Evolutionary conservation across 2,113 vertebrate genomes (phyloP).

Genomic region (Ariopsis seemanni): DNA sequence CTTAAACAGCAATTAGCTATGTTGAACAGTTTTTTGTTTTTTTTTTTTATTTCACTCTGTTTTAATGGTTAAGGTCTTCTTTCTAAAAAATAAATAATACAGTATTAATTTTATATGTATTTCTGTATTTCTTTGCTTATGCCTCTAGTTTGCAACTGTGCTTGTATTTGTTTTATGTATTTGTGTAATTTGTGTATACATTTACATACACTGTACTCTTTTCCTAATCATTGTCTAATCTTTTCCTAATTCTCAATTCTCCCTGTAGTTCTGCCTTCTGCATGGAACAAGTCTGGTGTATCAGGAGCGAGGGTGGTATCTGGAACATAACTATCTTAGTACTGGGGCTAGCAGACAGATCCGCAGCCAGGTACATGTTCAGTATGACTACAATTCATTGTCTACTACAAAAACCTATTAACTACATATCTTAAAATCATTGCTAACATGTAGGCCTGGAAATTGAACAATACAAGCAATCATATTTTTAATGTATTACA

Average conservation of each 20-base stretch:
- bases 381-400: background rate
- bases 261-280: slow-evolving; percentile 66
- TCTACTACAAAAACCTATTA: background rate
- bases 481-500: background rate
- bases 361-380: slow-evolving; percentile 61
- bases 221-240: too few species aligned
- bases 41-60: background rate
- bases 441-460: background rate
- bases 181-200: background rate
- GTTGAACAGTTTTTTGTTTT: background rate
- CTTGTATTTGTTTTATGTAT: background rate
- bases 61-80: background rate
- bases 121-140: background rate
- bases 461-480: background rate
- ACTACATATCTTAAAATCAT: background rate
- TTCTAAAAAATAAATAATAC: background rate
- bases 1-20: background rate
- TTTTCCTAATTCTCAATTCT: too few species aligned
- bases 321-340: slow-evolving; percentile 67
- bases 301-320: slow-evolving; percentile 68
- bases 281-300: slow-evolving; percentile 68
- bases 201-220: too few species aligned
- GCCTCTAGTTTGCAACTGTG: background rate
- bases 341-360: slow-evolving; percentile 55
- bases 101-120: background rate